Evolutionary conservation across 2,888 invertebrate species (phyloP), one percentile per base, ranked within the genome.

Genomic region (Axea sp.): DNA sequence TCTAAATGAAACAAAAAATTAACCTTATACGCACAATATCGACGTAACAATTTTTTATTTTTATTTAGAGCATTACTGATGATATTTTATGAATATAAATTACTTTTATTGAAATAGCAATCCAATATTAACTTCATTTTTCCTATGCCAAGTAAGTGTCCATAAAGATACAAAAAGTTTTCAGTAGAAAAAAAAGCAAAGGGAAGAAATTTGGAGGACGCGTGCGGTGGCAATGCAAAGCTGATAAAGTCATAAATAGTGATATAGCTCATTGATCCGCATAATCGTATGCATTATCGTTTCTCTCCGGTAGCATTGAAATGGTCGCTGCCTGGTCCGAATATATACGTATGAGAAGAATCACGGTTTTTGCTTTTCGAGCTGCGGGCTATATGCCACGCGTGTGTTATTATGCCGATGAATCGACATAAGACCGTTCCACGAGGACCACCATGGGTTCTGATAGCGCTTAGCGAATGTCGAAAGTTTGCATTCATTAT

Each of bases 211-310:
- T 45, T 9, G 37, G 31, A 49, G 59, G n/a, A n/a, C n/a, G n/a
- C 9, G 14, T 60, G 77, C 60, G 71, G 76, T 76, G 79, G 80
- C 79, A 79, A 79, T 77, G 76, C 59, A 65, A 59, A 65, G 67
- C 79, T 82, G 83, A 85, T 86, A 85, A 82, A 85, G 85, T 80
- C 85, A 84, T 86, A 86, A 86, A 86, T 85, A 84, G 83, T 81
- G 79, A 80, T 81, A 81, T 83, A 84, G 83, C 84, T 83, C 84
- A 86, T 85, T 85, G 86, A 86, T 84, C 84, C 84, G 82, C 83
- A 82, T 86, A 85, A 86, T 86, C 84, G 84, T 83, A 84, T 84
- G 84, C 82, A 85, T 86, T 85, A 86, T 84, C 78, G 77, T 76
- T 78, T 64, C 73, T 81, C 76, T 78, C 79, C 78, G 75, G 69